Percentiles rank a stretch among this genome's conserved stretches.
phyloP scores from a whole-genome alignment of 1,140 invertebrate species.

The Drusus annulatus region DNA sequence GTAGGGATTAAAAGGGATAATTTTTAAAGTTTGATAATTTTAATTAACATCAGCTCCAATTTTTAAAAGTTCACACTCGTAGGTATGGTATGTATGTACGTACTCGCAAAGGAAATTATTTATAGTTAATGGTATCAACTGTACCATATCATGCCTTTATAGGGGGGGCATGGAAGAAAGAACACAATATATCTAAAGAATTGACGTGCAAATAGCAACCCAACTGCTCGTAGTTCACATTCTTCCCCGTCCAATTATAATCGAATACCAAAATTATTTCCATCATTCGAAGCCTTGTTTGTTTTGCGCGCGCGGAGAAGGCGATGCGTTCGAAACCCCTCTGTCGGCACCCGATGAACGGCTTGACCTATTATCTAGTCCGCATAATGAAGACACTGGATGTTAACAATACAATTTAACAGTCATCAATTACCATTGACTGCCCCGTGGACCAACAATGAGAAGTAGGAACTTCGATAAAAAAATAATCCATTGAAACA shows the following conservation, averaged over 20 bases:
- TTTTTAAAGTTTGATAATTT: too few species aligned
- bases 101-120: too few species aligned
- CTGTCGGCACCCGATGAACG: constrained; percentile 42
- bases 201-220: too few species aligned
- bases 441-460: constrained; percentile 33
- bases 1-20: too few species aligned
- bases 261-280: background rate
- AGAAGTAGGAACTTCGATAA: constrained; percentile 33
- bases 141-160: too few species aligned
- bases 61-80: too few species aligned
- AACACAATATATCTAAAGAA: too few species aligned
- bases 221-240: too few species aligned
- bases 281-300: constrained; percentile 14
- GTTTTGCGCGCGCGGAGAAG: constrained; percentile 39
- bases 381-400: constrained; percentile 49
- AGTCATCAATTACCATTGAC: constrained; percentile 49
- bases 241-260: constrained; percentile 7
- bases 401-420: constrained; percentile 45
- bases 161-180: too few species aligned
- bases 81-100: too few species aligned
- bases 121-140: too few species aligned
- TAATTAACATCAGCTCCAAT: too few species aligned
- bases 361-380: constrained; percentile 44
- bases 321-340: constrained; percentile 17
- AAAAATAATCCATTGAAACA: constrained; percentile 40